phyloP scores from a whole-genome alignment of 2,888 invertebrate species.

The Dynastes grantii region DNA sequence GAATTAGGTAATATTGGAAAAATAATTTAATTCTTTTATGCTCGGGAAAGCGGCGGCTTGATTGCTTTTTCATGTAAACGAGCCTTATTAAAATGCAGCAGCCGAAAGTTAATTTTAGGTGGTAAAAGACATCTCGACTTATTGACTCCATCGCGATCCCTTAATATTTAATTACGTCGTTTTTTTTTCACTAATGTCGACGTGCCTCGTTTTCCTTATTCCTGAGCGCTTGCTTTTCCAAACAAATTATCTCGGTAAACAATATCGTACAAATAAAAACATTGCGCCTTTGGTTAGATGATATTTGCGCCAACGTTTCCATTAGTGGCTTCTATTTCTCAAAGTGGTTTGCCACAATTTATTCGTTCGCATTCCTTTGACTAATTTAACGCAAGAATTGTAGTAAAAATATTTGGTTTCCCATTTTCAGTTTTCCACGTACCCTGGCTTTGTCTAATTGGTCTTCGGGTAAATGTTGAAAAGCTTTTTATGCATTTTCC shows the following conservation, averaged over 20 bases:
- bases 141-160: slow-evolving; percentile 37
- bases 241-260: background rate
- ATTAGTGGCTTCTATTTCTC: background rate
- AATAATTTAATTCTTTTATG: slow-evolving; percentile 33
- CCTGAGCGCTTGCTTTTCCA: background rate
- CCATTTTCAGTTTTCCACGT: too few relatives aligned
- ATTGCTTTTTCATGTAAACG: slow-evolving; percentile 43
- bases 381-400: too few relatives aligned
- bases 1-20: slow-evolving; percentile 40
- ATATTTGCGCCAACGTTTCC: background rate
- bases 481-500: too few relatives aligned
- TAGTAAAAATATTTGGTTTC: too few relatives aligned
- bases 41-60: slow-evolving; percentile 20
- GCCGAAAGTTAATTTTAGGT: slow-evolving; percentile 46
- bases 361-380: too few relatives aligned
- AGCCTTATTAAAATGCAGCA: slow-evolving; percentile 36
- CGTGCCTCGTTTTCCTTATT: slow-evolving; percentile 13
- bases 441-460: too few relatives aligned
- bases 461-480: too few relatives aligned
- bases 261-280: background rate
- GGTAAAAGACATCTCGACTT: slow-evolving; percentile 35
- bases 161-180: slow-evolving; percentile 36
- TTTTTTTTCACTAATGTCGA: slow-evolving; percentile 6
- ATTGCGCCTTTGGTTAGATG: background rate
- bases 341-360: background rate